Evolutionary conservation across 2,113 vertebrate genomes (phyloP).

Genomic region (Cheilinus undulatus): DNA sequence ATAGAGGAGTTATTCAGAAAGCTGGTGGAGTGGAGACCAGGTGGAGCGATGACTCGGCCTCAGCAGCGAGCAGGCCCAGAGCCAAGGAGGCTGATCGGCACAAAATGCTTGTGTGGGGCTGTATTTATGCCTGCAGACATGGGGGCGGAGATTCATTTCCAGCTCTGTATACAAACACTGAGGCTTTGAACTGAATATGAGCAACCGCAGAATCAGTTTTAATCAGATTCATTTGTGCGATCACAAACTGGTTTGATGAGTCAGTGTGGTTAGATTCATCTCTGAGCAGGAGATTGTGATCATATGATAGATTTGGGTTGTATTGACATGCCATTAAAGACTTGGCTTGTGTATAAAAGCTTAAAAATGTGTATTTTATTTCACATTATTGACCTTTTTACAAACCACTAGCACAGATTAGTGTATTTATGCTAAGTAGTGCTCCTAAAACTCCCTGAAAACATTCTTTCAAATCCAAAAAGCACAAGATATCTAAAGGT

Average conservation of each 20-base stretch:
- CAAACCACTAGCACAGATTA: constrained; percentile 2
- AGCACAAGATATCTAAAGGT: neutral
- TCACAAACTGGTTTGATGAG: constrained; percentile 55
- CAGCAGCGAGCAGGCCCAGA: constrained; percentile 42
- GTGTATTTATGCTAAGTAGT: neutral
- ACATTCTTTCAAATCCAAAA: neutral
- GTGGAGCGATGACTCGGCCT: constrained; percentile 56
- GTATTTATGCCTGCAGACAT: constrained; percentile 50
- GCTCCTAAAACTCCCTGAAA: neutral
- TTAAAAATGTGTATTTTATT: constrained; percentile 14
- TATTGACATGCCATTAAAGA: constrained; percentile 21
- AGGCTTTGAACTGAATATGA: constrained; percentile 25
- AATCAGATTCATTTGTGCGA: constrained; percentile 53
- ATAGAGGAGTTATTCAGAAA: constrained; percentile 49
- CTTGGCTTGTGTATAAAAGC: constrained; percentile 23
- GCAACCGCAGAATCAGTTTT: constrained; percentile 19
- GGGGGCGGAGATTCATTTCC: constrained; percentile 26
- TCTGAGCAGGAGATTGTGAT: constrained; percentile 28
- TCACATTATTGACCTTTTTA: constrained; percentile 3
- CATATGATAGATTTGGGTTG: constrained; percentile 1
- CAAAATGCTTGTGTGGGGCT: constrained; percentile 46
- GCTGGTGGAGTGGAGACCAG: constrained; percentile 57
- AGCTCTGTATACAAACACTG: constrained; percentile 28
- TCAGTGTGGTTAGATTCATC: constrained; percentile 28
- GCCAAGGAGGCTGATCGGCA: constrained; percentile 50